These are phyloP conservation scores for Pristis pectinata DNA, from an alignment of 2,797 vertebrate genomes.

Conservation along the genomic window DNA sequence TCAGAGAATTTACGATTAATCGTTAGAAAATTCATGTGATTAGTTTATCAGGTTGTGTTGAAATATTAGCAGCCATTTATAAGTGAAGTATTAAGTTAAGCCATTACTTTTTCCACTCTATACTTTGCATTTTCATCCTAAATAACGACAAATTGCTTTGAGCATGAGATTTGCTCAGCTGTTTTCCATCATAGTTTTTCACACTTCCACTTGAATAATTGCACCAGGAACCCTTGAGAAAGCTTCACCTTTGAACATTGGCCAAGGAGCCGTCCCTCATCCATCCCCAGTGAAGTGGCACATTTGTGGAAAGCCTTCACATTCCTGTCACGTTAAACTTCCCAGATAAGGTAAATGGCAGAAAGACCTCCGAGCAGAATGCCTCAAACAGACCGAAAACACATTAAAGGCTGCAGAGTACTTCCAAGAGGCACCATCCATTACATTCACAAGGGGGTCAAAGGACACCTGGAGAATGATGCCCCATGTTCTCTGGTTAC, in stretches of 20 bases:
- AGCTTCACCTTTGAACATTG: not conserved
- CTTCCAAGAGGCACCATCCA: not conserved
- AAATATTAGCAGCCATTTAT: not conserved
- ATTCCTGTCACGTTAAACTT: not conserved
- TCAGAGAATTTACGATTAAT: too few species aligned
- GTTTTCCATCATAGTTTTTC: conserved; percentile 19
- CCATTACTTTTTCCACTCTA: not conserved
- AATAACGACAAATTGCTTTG: not conserved
- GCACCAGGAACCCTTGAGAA: not conserved
- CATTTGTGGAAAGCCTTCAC: not conserved
- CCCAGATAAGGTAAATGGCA: not conserved
- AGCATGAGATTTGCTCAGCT: conserved; percentile 20
- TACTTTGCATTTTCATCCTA: not conserved
- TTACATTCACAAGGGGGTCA: not conserved
- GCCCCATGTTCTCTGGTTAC: too few species aligned
- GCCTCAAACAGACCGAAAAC: not conserved
- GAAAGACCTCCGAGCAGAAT: not conserved
- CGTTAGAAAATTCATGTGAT: too few species aligned
- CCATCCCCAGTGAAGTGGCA: not conserved
- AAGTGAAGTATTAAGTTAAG: not conserved
- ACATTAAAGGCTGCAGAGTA: not conserved
- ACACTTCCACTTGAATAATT: conserved; percentile 8
- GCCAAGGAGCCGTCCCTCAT: not conserved
- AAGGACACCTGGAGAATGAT: too few species aligned
- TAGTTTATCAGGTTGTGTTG: not conserved